These are phyloP conservation scores for Etia nguti DNA, from an alignment of 2,113 vertebrate genomes.

Conservation along the genomic window DNA sequence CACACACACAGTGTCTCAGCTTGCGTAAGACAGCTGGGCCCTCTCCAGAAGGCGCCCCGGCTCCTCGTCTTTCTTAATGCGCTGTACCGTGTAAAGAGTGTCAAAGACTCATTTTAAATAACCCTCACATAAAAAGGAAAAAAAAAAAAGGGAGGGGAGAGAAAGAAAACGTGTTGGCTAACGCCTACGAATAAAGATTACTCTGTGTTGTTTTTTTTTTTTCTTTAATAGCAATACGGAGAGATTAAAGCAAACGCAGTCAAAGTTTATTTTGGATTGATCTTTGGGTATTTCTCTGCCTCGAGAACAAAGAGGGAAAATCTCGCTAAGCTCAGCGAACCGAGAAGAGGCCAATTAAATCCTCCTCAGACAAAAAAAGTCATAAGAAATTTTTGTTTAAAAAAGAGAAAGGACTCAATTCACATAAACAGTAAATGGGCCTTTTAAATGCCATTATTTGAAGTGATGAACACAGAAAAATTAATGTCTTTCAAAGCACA, in stretches of 20 bases:
- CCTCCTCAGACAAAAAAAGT: not conserved
- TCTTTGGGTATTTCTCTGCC: slow-evolving; percentile 41
- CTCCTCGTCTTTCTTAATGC: slow-evolving; percentile 6
- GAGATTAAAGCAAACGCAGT: slow-evolving; percentile 52
- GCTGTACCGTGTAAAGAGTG: slow-evolving; percentile 12
- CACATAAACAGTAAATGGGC: slow-evolving; percentile 15
- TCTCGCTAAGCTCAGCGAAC: slow-evolving; percentile 32
- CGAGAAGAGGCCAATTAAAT: slow-evolving; percentile 53
- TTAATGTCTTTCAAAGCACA: not conserved
- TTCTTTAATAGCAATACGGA: slow-evolving; percentile 8
- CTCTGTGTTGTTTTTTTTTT: slow-evolving; percentile 5
- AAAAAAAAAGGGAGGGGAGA: no score
- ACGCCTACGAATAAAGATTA: slow-evolving; percentile 36
- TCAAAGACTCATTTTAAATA: slow-evolving; percentile 38
- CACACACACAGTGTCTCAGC: not conserved
- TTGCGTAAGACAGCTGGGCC: not conserved
- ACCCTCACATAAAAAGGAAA: slow-evolving; percentile 6
- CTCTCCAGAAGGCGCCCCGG: not conserved
- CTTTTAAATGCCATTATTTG: slow-evolving; percentile 3
- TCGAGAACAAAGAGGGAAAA: slow-evolving; percentile 40
- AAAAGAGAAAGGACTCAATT: not conserved
- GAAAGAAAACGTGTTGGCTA: slow-evolving; percentile 11
- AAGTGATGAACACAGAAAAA: slow-evolving; percentile 18
- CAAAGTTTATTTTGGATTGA: slow-evolving; percentile 56
- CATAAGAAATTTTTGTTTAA: not conserved